Conservation (phyloP, 2,888 invertebrate species). For the Xanthia icteritia region DNA sequence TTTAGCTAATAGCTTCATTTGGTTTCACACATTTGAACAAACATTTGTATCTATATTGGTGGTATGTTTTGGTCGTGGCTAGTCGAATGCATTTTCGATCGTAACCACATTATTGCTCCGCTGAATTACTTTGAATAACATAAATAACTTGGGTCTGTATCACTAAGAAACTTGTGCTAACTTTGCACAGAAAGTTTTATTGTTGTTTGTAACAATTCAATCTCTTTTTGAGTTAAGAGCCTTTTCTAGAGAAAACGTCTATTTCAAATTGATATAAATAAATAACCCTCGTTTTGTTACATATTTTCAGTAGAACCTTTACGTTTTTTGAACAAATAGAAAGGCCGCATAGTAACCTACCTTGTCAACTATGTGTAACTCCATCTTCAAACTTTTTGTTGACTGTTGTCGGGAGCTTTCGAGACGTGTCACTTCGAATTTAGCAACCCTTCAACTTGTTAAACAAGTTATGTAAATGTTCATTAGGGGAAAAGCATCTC, state of each 20-base stretch:
- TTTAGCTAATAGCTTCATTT: constrained; percentile 61
- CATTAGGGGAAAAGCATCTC: constrained; percentile 14
- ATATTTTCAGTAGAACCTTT: neutral
- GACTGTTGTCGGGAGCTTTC: neutral
- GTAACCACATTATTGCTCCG: constrained; percentile 17
- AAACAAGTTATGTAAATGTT: constrained; percentile 18
- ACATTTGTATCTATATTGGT: constrained; percentile 30
- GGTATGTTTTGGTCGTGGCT: constrained; percentile 27
- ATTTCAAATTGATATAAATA: constrained; percentile 1
- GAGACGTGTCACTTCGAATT: constrained; percentile 1
- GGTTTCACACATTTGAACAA: constrained; percentile 50
- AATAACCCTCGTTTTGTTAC: neutral
- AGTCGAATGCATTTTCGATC: constrained; percentile 28
- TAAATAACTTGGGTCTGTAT: constrained; percentile 41
- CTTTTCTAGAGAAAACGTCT: neutral
- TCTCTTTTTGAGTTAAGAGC: neutral
- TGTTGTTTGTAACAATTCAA: constrained; percentile 5
- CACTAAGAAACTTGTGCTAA: constrained; percentile 17
- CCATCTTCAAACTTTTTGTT: constrained; percentile 7
- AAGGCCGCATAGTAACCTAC: neutral
- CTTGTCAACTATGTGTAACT: neutral
- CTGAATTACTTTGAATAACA: constrained; percentile 47
- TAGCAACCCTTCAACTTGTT: constrained; percentile 15
- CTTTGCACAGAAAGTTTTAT: constrained; percentile 8
- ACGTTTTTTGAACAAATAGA: neutral